These are phyloP conservation scores for Drosophila sp. DNA, from an alignment of 1,140 invertebrate species.

Conservation along the genomic window DNA sequence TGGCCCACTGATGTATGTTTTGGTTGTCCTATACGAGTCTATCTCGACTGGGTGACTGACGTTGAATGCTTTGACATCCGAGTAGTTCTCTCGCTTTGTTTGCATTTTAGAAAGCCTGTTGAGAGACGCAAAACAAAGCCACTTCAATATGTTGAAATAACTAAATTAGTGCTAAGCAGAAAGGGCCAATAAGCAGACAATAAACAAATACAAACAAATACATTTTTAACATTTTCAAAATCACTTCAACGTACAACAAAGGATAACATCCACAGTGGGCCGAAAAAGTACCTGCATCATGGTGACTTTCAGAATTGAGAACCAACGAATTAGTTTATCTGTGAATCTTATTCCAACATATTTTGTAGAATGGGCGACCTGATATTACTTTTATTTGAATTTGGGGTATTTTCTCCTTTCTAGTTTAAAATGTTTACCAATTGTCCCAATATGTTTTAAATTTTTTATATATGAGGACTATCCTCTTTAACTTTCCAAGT, in stretches of 20 bases:
- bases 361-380: no score
- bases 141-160: slow-evolving; percentile 3
- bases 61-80: slow-evolving; percentile 10
- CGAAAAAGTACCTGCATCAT: no score
- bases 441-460: no score
- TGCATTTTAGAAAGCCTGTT: slow-evolving; percentile 11
- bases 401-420: no score
- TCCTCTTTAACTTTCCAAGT: no score
- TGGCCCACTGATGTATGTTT: slow-evolving; percentile 13
- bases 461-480: no score
- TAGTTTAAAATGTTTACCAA: no score
- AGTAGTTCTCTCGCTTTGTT: slow-evolving; percentile 6
- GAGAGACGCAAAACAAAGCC: slow-evolving; percentile 8
- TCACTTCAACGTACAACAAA: neutral
- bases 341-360: no score
- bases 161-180: neutral
- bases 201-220: neutral
- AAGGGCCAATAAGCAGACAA: neutral
- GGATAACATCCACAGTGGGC: no score
- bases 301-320: no score
- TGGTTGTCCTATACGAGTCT: neutral
- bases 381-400: no score
- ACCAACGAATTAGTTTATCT: no score
- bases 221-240: neutral
- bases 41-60: neutral